Evolutionary conservation across 2,888 invertebrate genomes (phyloP).

Genomic region (Acleris cristana): DNA sequence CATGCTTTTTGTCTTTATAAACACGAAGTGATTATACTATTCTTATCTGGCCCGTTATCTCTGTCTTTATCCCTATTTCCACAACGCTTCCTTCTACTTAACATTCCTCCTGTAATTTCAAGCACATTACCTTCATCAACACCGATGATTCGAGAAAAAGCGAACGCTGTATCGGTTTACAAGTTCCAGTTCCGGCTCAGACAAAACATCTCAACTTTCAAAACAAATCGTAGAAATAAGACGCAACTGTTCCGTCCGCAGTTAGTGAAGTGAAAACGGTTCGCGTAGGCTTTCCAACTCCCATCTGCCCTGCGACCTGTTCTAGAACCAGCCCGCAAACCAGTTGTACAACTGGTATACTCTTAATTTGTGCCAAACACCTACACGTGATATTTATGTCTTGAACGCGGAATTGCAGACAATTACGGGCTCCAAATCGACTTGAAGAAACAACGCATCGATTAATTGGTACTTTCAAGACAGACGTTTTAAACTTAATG

Average conservation of each 20-base stretch:
- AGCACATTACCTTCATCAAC: no score
- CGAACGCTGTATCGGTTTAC: not conserved
- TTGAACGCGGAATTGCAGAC: slow-evolving; percentile 18
- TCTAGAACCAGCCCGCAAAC: slow-evolving; percentile 45
- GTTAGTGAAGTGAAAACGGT: slow-evolving; percentile 51
- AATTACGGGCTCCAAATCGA: not conserved
- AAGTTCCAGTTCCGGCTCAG: slow-evolving; percentile 1
- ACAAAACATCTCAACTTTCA: slow-evolving; percentile 13
- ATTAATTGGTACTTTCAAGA: not conserved
- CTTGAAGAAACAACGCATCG: not conserved
- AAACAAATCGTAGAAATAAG: slow-evolving; percentile 25
- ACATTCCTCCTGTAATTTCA: no score
- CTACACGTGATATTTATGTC: slow-evolving; percentile 17
- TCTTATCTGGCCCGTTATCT: no score
- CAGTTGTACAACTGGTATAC: slow-evolving; percentile 42
- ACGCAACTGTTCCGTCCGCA: slow-evolving; percentile 20
- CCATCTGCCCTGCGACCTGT: slow-evolving; percentile 51
- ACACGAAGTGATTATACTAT: no score
- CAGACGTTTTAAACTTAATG: not conserved
- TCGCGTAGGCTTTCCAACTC: slow-evolving; percentile 53
- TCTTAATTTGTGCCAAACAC: slow-evolving; percentile 41
- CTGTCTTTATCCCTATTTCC: no score
- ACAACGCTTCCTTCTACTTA: no score
- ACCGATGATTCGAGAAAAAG: not conserved
- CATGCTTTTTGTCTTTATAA: no score